These are phyloP conservation scores for Strigamia crassipes DNA, from an alignment of 2,888 invertebrate species.

Conservation along the genomic window DNA sequence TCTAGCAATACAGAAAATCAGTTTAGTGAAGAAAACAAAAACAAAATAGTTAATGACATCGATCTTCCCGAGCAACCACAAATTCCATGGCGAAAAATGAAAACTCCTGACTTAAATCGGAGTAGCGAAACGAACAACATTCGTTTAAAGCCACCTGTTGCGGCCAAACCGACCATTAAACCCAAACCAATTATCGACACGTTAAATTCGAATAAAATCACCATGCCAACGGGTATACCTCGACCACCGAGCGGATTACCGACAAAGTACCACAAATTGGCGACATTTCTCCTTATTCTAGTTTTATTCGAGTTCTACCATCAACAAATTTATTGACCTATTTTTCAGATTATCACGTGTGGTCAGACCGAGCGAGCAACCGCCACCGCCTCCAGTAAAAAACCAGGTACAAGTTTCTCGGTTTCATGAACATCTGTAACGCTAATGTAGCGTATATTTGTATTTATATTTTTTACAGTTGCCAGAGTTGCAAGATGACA, in stretches of 20 bases:
- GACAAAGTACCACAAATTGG: neutral
- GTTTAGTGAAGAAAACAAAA: neutral
- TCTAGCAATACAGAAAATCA: neutral
- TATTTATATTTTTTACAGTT: neutral
- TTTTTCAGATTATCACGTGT: neutral
- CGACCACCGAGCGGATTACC: slow-evolving; percentile 12
- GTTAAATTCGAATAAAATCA: slow-evolving; percentile 48
- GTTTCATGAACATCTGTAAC: slow-evolving; percentile 44
- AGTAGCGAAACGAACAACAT: neutral
- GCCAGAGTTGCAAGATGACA: neutral
- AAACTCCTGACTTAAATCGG: neutral
- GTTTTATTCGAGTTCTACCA: too few species aligned
- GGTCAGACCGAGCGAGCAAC: slow-evolving; percentile 51
- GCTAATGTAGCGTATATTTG: slow-evolving; percentile 47
- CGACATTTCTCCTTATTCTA: neutral
- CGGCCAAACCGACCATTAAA: neutral
- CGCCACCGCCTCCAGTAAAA: slow-evolving; percentile 52
- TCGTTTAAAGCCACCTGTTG: neutral
- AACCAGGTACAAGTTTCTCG: slow-evolving; percentile 46
- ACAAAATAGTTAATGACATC: neutral
- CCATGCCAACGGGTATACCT: neutral
- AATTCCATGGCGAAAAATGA: slow-evolving; percentile 17
- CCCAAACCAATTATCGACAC: slow-evolving; percentile 25
- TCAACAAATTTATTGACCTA: too few species aligned
- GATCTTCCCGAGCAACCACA: slow-evolving; percentile 5